phyloP scores from a whole-genome alignment of 2,113 vertebrate species.

The Rallus limicola region DNA sequence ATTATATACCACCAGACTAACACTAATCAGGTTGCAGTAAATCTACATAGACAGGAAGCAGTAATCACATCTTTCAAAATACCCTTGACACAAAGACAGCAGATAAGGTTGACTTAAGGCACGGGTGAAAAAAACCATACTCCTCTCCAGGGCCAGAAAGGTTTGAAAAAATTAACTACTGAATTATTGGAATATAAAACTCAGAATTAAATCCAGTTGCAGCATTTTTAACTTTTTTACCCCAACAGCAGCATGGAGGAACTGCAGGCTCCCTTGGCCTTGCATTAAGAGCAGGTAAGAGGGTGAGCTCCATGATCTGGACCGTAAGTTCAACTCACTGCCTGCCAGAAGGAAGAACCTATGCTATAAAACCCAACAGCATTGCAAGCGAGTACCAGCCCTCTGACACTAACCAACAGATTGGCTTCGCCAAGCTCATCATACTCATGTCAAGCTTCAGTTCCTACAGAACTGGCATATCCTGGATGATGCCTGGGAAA shows the following conservation, averaged over 20 bases:
- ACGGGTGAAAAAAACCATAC: not conserved
- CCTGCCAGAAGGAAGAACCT: not conserved
- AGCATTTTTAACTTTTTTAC: not conserved
- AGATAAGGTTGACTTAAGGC: not conserved
- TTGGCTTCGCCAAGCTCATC: not conserved
- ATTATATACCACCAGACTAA: not conserved
- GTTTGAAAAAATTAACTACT: not conserved
- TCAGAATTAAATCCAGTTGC: accelerated
- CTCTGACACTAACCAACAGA: accelerated
- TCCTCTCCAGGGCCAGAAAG: not conserved
- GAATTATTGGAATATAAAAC: not conserved
- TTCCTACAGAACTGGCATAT: accelerated
- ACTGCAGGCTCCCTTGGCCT: not conserved
- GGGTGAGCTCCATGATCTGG: accelerated
- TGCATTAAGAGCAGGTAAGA: not conserved
- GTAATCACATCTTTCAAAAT: not conserved
- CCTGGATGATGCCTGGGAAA: too few relatives aligned
- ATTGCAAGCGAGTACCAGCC: too few relatives aligned
- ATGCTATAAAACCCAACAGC: too few relatives aligned
- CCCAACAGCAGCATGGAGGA: accelerated
- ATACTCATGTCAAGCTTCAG: accelerated
- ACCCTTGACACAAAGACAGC: not conserved
- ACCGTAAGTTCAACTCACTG: accelerated
- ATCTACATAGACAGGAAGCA: not conserved
- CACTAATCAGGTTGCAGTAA: not conserved